Base-by-base conservation (phyloP, 2,113 vertebrate species). In the Anolis carolinensis region DNA sequence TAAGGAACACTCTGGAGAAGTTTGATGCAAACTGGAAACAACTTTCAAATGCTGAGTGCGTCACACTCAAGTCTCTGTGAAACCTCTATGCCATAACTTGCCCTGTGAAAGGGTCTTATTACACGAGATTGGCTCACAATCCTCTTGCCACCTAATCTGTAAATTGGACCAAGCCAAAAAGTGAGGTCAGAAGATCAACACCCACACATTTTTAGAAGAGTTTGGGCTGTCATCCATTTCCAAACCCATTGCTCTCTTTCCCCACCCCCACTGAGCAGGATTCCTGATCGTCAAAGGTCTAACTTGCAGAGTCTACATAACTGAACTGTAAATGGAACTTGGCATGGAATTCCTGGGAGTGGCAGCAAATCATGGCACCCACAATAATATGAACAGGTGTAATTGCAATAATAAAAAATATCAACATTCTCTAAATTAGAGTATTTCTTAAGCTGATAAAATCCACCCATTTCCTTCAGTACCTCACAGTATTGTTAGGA, bases 401-500 rank as follows among this genome's bases (percentile, higher is more conserved):
- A 44, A 21, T 62, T 73, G 23, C 8, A 59, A 25, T 52, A 39
- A 73, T 32, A 88, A 90, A 89, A 72, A 70, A 83, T 8, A 71
- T 87, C 77, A 9, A 74, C 39, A 30, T n/a, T 3, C 0, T 25
- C 81, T 83, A 74, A 88, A 76, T 80, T 2, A 83, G 62, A 88
- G 72, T 0, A 79, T 88, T 92, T 81, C 36, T 63, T 68, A 85
- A 84, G 7, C 21, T 20, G 77, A 70, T 55, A 77, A 93, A 93
- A 78, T 52, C 91, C 36, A 82, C 62, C 88, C 48, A 8, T 80
- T 90, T 87, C 63, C 85, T 90, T 92, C 79, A 79, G 79, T 71
- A 65, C 87, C 87, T 90, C 88, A 83, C 36, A 36, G 55, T 65
- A 81, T 76, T 55, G 67, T 75, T 87, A 85, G 88, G 87, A 76